phyloP scores from a whole-genome alignment of 2,797 vertebrate species.

The Sarcoramphus papa region DNA sequence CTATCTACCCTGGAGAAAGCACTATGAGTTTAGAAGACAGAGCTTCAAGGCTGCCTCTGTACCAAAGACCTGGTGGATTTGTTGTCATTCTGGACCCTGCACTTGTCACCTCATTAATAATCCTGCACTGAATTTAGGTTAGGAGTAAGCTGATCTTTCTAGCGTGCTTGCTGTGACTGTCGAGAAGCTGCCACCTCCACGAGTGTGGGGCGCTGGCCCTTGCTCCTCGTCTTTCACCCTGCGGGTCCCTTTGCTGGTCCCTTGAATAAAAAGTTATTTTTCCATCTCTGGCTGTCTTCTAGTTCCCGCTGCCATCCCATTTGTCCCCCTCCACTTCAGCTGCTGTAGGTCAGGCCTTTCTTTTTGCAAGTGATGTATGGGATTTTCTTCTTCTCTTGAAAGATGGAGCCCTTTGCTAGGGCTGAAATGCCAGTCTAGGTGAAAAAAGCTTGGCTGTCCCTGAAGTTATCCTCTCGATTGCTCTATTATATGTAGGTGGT shows the following conservation, averaged over 20 bases:
- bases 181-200: neutral
- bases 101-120: slow-evolving; percentile 20
- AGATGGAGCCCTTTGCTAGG: neutral
- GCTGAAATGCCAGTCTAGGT: neutral
- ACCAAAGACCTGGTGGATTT: neutral
- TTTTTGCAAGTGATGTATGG: neutral
- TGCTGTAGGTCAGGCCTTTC: neutral
- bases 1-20: neutral
- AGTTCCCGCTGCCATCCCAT: neutral
- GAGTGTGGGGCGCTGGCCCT: rapidly evolving
- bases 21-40: neutral
- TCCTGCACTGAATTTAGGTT: neutral
- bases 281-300: neutral
- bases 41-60: neutral
- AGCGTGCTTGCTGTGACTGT: rapidly evolving
- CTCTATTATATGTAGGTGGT: neutral
- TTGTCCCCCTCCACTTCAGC: neutral
- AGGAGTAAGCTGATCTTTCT: neutral
- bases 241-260: neutral
- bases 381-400: neutral
- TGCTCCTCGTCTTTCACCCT: neutral
- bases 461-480: neutral
- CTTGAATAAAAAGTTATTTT: neutral
- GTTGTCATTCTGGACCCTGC: neutral
- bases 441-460: neutral